Evolutionary conservation across 2,113 vertebrate genomes (phyloP).

Genomic region (Crotalus tigris): DNA sequence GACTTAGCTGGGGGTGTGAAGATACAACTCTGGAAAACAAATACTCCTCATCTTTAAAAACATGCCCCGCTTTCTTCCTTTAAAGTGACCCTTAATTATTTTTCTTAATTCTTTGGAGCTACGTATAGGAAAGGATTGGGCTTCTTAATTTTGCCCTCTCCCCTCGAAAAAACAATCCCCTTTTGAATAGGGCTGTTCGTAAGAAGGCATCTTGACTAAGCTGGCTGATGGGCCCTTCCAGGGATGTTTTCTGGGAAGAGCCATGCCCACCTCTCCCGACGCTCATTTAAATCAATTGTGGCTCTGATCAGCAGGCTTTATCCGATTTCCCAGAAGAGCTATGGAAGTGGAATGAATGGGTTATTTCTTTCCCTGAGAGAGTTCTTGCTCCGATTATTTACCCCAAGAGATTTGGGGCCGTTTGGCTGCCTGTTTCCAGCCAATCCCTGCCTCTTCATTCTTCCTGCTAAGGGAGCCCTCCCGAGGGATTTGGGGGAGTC

Average conservation of each 20-base stretch:
- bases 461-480: neutral
- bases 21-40: neutral
- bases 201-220: neutral
- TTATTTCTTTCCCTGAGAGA: neutral
- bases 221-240: neutral
- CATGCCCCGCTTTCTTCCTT: neutral
- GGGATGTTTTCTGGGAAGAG: neutral
- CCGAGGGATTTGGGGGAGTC: neutral
- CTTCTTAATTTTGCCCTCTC: neutral
- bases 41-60: neutral
- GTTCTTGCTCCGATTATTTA: neutral
- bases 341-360: neutral
- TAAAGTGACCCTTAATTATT: neutral
- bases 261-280: neutral
- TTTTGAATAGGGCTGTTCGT: neutral
- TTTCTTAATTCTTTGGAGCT: neutral
- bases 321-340: neutral
- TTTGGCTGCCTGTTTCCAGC: neutral
- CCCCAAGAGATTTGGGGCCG: neutral
- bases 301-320: too few relatives aligned
- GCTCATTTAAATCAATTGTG: neutral
- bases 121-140: neutral
- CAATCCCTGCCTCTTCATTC: neutral
- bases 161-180: accelerated
- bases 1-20: neutral